Evolutionary conservation across 2,797 vertebrate species (phyloP).

Genomic region (Malacoctenus gilli): DNA sequence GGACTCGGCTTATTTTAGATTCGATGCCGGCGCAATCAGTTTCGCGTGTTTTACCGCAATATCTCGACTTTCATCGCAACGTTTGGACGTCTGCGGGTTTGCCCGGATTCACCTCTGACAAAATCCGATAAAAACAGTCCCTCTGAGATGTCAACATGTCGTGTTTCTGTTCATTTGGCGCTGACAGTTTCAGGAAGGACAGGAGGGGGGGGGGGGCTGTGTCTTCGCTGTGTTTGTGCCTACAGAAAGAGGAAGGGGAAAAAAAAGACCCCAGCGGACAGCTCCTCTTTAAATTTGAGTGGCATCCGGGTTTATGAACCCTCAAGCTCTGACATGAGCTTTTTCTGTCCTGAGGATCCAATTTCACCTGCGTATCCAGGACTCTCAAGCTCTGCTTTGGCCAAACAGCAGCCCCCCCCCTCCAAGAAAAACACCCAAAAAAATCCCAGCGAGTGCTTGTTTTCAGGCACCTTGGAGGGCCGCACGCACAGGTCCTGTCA

Average conservation of each 20-base stretch:
- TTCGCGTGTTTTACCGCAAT: no score
- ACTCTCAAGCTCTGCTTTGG: constrained; percentile 14
- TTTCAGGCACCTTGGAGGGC: constrained; percentile 4
- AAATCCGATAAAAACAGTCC: constrained; percentile 7
- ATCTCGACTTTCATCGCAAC: no score
- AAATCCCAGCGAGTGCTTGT: constrained; percentile 13
- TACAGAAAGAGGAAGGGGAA: neutral
- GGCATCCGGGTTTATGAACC: constrained; percentile 30
- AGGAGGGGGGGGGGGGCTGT: neutral
- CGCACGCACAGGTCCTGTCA: constrained; percentile 8
- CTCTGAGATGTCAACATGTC: constrained; percentile 7
- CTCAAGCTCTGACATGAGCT: no score
- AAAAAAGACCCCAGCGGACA: constrained; percentile 2
- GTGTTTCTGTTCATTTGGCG: constrained; percentile 11
- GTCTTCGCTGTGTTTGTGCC: constrained; percentile 1
- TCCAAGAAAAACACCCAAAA: no score
- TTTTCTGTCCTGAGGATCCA: no score
- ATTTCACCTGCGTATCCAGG: constrained; percentile 32
- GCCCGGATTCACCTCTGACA: neutral
- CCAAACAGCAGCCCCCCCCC: constrained; percentile 13
- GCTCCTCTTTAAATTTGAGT: constrained; percentile 36
- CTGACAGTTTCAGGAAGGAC: constrained; percentile 11
- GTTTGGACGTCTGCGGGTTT: no score
- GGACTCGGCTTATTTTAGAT: no score
- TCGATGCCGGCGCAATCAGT: no score